Percentiles rank a stretch among this genome's conserved stretches.
These are phyloP conservation scores for Nycticebus coucang DNA, from an alignment of 2,113 vertebrate species.

Conservation along the genomic window DNA sequence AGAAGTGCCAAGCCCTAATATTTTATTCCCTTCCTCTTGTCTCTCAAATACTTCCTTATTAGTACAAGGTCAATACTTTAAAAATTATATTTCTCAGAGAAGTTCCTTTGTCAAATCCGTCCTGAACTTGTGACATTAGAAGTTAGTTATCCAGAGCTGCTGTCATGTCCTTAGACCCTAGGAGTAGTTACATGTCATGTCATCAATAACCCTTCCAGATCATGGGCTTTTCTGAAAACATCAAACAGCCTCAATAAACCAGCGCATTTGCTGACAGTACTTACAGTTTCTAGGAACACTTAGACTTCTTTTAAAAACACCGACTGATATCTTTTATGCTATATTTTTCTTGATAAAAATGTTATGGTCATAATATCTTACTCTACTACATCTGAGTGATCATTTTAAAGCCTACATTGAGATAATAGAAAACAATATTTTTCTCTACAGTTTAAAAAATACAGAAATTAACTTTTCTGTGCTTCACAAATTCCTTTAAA, in stretches of 20 bases:
- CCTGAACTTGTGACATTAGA: background rate
- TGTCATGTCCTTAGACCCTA: slow-evolving; percentile 47
- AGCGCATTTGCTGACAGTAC: background rate
- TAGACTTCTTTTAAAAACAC: background rate
- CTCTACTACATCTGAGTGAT: background rate
- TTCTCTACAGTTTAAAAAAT: background rate
- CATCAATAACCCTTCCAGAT: slow-evolving; percentile 37
- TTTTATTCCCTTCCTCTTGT: slow-evolving; percentile 23
- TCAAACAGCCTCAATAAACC: slow-evolving; percentile 41
- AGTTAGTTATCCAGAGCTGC: background rate
- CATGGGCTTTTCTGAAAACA: slow-evolving; percentile 11
- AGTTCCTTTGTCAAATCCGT: slow-evolving; percentile 1
- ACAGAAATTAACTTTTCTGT: background rate
- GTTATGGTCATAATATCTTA: background rate
- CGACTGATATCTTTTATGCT: background rate
- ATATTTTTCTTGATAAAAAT: background rate
- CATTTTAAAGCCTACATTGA: background rate
- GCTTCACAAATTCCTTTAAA: background rate
- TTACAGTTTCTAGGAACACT: background rate
- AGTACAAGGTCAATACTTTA: slow-evolving; percentile 35
- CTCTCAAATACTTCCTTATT: slow-evolving; percentile 23
- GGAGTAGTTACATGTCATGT: background rate
- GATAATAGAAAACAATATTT: background rate
- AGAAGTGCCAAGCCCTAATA: background rate
- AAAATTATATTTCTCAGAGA: slow-evolving; percentile 51